phyloP scores from a whole-genome alignment of 2,888 invertebrate genomes.

The Panorpa germanica region DNA sequence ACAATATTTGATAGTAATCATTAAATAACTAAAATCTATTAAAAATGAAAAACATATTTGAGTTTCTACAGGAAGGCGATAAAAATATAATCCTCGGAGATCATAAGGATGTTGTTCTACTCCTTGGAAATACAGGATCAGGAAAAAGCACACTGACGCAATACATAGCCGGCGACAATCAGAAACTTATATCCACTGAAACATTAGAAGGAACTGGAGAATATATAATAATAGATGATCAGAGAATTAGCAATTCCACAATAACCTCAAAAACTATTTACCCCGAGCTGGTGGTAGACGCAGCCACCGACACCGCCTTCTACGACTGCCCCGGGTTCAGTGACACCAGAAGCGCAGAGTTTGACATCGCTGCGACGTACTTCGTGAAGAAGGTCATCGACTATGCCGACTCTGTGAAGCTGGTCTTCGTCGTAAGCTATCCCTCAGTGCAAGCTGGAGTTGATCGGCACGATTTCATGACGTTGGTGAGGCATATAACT shows the following conservation, averaged over 20 bases:
- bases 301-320: conserved; percentile 1
- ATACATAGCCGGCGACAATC: not conserved
- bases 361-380: conserved; percentile 16
- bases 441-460: conserved; percentile 13
- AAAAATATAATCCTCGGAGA: too few species aligned
- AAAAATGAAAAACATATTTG: too few species aligned
- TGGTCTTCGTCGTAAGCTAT: conserved; percentile 14
- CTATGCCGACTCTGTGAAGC: conserved; percentile 14
- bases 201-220: not conserved
- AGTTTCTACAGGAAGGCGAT: too few species aligned
- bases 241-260: not conserved
- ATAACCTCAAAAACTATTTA: conserved; percentile 5
- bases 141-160: not conserved
- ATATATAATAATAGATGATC: not conserved
- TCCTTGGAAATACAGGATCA: not conserved
- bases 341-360: conserved; percentile 13
- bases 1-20: too few species aligned
- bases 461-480: not conserved
- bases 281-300: conserved; percentile 7
- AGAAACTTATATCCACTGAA: not conserved
- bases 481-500: conserved; percentile 1
- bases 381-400: conserved; percentile 16
- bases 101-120: too few species aligned
- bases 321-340: conserved; percentile 13
- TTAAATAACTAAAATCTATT: too few species aligned